phyloP scores from a whole-genome alignment of 1,140 invertebrate species.

The Chelonus insularis region DNA sequence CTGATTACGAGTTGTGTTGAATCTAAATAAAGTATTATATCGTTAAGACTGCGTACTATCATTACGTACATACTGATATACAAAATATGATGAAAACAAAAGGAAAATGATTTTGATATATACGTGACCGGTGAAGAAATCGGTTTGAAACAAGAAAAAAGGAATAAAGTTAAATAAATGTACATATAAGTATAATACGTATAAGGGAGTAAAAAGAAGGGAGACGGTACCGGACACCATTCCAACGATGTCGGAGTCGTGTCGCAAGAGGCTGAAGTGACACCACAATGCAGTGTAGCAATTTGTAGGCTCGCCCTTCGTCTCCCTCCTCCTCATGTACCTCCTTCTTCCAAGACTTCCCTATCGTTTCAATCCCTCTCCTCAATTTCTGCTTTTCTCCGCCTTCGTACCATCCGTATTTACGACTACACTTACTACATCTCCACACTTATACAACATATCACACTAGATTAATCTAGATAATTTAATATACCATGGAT shows the following conservation, averaged over 20 bases:
- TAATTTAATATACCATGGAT: not conserved
- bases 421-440: conserved; percentile 29
- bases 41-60: too few species aligned
- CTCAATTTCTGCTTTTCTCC: conserved; percentile 19
- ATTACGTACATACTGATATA: too few species aligned
- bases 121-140: not conserved
- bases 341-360: conserved; percentile 2
- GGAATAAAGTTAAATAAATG: conserved; percentile 20
- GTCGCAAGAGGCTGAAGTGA: conserved; percentile 58
- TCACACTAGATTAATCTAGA: not conserved
- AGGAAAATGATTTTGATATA: not conserved
- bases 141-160: conserved; percentile 12
- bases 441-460: not conserved
- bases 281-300: conserved; percentile 62
- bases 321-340: conserved; percentile 35
- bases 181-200: not conserved
- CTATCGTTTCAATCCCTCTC: not conserved
- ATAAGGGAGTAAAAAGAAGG: conserved; percentile 25
- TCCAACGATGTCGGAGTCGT: conserved; percentile 58
- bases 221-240: conserved; percentile 53
- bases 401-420: conserved; percentile 24
- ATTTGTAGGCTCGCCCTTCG: conserved; percentile 61
- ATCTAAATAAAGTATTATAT: too few species aligned
- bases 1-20: too few species aligned
- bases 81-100: too few species aligned